Evolutionary conservation across 2,888 invertebrate genomes (phyloP), one percentile per base, ranked within the genome.

Genomic region (Cabera pusaria): DNA sequence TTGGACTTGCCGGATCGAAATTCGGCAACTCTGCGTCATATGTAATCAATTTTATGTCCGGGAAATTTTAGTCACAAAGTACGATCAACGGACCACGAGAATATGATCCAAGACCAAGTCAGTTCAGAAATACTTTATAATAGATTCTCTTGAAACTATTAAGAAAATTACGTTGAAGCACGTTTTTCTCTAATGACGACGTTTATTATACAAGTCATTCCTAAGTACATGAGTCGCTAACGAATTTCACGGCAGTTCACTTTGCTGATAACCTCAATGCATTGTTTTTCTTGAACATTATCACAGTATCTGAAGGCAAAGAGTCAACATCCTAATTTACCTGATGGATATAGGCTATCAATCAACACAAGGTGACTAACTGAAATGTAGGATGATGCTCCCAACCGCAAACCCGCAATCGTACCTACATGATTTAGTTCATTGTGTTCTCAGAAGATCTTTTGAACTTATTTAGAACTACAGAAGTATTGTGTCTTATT

Each of bases 211-310:
- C 32, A 27, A 16, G 17, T 28, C 18, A 25, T 27, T 31, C 18
- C 24, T 16, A 14, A 8, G 23, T 26, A 10, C 14, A 14, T 3
- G 14, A 14, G 4, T 4, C 14, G 2, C 3, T 14, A 14, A 1
- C 26, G n/a, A n/a, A n/a, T n/a, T n/a, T n/a, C n/a, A 43, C 40
- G 34, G 52, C 34, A 18, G 33, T 31, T 24, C 34, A 48, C 58
- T 63, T 62, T 56, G 48, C 55, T 50, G 61, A 67, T 69, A 66
- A 64, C 62, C 59, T 52, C 37, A 60, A 60, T 62, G 55, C 48
- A 22, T 16, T 49, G 34, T 47, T 45, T 49, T 58, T 59, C 54
- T 44, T 32, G 20, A n/a, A n/a, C n/a, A n/a, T n/a, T n/a, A n/a
- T n/a, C n/a, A n/a, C 27, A 37, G 42, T 40, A 46, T 52, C 48